Evolutionary conservation across 2,888 invertebrate species (phyloP), one percentile per base, ranked within the genome.

Genomic region (Candidula unifasciata): DNA sequence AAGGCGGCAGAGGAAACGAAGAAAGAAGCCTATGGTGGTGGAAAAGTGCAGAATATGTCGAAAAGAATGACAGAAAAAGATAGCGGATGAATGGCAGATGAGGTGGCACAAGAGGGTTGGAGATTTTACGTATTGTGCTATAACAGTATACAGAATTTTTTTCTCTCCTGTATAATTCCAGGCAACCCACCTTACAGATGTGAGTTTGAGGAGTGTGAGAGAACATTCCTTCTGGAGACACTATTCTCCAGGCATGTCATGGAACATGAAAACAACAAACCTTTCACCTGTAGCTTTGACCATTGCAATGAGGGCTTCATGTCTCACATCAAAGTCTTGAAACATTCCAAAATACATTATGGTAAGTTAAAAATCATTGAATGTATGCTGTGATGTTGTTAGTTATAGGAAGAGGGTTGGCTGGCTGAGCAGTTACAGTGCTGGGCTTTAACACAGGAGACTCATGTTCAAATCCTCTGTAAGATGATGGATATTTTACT

Each of bases 311-410:
- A 86, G 54, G 74, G 74, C 18, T 86, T 84, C 44, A 81, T 77
- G 52, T 78, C 84, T 74, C 82, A 80, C 10, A 13, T 76, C 16
- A 79, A 84, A 37, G 77, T 86, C 10, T 66, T 84, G 21, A 84
- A 84, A 68, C 86, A 86, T 69, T 74, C 76, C 44, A 84, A 76
- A 54, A n/a, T 73, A 5, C 86, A 85, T 78, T 85, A 81, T 81
- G 85, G 85, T 85, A 73, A 71, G 60, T 1, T 8, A 35, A 1
- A 24, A n/a, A 13, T 44, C 37, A n/a, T n/a, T 69, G 35, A 18
- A 69, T 37, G 1, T 69, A 37, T 18, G 35, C 18, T 68, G 33
- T 10, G 18, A 8, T 30, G 10, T 66, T 10, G 24, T n/a, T n/a
- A n/a, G n/a, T n/a, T n/a, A n/a, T n/a, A n/a, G n/a, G n/a, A n/a